Evolutionary conservation across 1,140 invertebrate genomes (phyloP), one percentile per base, ranked within the genome.

Genomic region (Bacillus rossius): DNA sequence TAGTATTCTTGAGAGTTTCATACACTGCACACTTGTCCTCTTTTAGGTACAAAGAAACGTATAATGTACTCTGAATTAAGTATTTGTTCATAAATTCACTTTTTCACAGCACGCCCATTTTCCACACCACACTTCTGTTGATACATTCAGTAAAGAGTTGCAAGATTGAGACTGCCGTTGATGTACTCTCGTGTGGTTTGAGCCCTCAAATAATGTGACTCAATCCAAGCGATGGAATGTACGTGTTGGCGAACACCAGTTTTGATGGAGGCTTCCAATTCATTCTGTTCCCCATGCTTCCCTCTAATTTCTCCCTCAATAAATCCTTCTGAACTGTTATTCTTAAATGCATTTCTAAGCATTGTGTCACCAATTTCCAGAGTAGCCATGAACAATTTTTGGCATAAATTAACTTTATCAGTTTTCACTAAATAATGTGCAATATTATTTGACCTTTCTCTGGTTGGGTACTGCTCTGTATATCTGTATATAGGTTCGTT

Each of bases 1-100:
- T 51, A 14, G 61, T 34, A 64, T 72, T 69, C 45, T 70, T 69
- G 47, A 59, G 71, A 17, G 60, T 49, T 48, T 65, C 63, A 51
- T 71, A 75, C 8, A 58, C 20, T 43, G 73, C 67, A 50, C 73
- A 74, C 50, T 68, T 66, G 63, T 76, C 70, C 62, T 75, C 75
- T 64, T 73, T 75, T 0, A 70, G 69, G 48, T n/a, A 61, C 63
- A 50, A 66, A 69, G 55, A 72, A 73, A 55, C 56, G 55, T 49
- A 74, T 64, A 60, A 72, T 73, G 29, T 69, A 72, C 58, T 71
- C 55, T 8, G 50, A 63, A 48, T 69, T 69, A 55, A 71, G 71
- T 20, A 45, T 45, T 20, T 19, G 5, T 20, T 45, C 43, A n/a
- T 45, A 45, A 20, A 45, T 19, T 5, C 23, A 45, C 13, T 20